Evolutionary conservation across 2,888 invertebrate species (phyloP).

Genomic region (Pseudococcus jackbeardsleyi): DNA sequence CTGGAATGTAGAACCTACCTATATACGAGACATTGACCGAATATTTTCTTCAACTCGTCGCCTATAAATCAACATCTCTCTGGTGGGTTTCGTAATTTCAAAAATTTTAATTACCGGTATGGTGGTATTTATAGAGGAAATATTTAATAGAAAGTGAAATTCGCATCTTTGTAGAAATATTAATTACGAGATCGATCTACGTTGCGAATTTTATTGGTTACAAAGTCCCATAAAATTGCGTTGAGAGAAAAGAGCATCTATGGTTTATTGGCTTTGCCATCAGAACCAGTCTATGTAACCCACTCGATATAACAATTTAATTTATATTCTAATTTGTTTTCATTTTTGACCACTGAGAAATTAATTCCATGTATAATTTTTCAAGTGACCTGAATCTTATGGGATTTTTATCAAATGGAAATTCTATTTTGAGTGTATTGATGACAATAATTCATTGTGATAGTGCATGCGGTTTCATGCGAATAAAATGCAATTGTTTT

Average conservation of each 20-base stretch:
- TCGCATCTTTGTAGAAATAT: not conserved
- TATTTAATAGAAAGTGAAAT: not conserved
- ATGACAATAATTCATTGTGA: conserved; percentile 5
- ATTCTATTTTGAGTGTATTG: not conserved
- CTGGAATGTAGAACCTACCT: conserved; percentile 16
- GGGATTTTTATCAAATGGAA: not conserved
- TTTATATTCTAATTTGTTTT: not conserved
- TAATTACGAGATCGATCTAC: not conserved
- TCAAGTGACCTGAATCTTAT: not conserved
- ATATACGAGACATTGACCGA: not conserved
- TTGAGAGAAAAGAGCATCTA: not conserved
- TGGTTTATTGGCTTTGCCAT: not conserved
- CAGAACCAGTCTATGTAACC: not conserved
- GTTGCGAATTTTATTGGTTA: not conserved
- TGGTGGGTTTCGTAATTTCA: not conserved
- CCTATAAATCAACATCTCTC: not conserved
- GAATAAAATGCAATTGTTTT: not conserved
- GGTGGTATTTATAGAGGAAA: not conserved
- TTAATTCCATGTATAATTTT: not conserved
- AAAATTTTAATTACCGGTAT: not conserved
- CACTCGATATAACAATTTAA: not conserved
- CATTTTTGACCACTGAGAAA: not conserved
- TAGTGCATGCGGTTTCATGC: not conserved
- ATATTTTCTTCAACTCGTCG: conserved; percentile 5
- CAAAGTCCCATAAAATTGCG: not conserved